Base-by-base conservation (phyloP, 1,140 invertebrate genomes). In the Drosophila paulistorum region DNA sequence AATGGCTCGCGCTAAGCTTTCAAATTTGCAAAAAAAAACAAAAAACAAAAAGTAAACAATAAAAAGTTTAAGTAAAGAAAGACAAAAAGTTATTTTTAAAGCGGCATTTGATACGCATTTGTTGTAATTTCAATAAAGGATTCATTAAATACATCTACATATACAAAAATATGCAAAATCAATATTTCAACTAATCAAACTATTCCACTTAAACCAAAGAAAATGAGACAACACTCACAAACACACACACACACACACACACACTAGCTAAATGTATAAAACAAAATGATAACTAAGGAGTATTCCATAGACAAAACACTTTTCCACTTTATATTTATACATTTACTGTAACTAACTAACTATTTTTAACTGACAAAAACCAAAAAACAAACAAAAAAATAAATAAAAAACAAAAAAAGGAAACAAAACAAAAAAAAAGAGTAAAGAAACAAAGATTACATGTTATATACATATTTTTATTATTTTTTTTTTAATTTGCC, bases 111-210 rank as follows among this genome's bases (percentile, higher is more conserved):
- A 35, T 11, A 39, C 55, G 61, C 81, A 87, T 83, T 83, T 86
- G 79, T 89, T 87, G 77, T 87, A 89, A 87, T 89, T 83, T 77
- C 45, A 51, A 51, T 51, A 51, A 77, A 84, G 67, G 84, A 79
- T 86, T 82, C 71, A 86, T 74, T 82, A 75, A 79, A 64, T 63
- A 75, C 37, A 63, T 11, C 10, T 57, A 39, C 20, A 33, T 42
- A 45, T 26, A 60, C 60, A 26, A 62, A 65, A 67, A 72, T 66
- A 63, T 74, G 73, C 37, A 67, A 69, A 58, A 69, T 37, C 55
- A 77, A 72, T 69, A 78, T 37, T 61, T 69, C 79, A 71, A 60
- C 48, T 48, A 62, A 65, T 48, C 26, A 72, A 51, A 51, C 45
- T 51, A 51, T 51, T 51, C 45, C 14, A 55, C 23, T 51, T 41